Base-by-base conservation (phyloP, 2,888 invertebrate genomes). In the Cabera pusaria region DNA sequence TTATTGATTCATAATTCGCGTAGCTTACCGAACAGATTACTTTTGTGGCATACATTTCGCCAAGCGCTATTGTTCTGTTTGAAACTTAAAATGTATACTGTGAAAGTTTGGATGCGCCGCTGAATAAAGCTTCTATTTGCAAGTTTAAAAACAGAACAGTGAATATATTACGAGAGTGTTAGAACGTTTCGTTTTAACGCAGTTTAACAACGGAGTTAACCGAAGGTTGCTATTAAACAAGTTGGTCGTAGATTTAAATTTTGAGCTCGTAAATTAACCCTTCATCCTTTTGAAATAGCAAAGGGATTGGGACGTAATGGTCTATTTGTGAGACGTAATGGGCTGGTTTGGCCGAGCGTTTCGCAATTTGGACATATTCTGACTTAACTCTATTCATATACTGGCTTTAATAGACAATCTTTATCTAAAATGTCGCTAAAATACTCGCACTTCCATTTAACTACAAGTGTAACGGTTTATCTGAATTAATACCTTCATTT, bases 221-320 rank as follows among this genome's bases (percentile, higher is more conserved):
- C 72, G 63, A 63, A 73, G 75, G 78, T 75, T 75, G 71, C 76
- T 72, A 79, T 85, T 81, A 82, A 79, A 80, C 80, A 83, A 85
- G 79, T 83, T 81, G 76, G 72, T 71, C 78, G 81, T 86, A 86
- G 84, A 87, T 87, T 87, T 86, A 88, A 85, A 85, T 88, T 86
- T 86, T 83, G 79, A 84, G 85, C 83, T 84, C 83, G 72, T 87
- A 88, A 87, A 86, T 85, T 88, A 85, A 86, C 85, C 87, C 86
- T 81, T 80, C 86, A 82, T 84, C 86, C 87, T 86, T 86, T 84
- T 81, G 83, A 82, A 86, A 86, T 84, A 82, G 87, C 83, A 73
- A 84, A 85, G 84, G 85, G 86, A 84, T 83, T 81, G 84, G 81
- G 82, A 77, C 79, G 76, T 84, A 88, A 88, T 84, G 85, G 87